Base-by-base conservation (phyloP, 92 coral and sea anemone species). In the Palythoa heliodiscus region DNA sequence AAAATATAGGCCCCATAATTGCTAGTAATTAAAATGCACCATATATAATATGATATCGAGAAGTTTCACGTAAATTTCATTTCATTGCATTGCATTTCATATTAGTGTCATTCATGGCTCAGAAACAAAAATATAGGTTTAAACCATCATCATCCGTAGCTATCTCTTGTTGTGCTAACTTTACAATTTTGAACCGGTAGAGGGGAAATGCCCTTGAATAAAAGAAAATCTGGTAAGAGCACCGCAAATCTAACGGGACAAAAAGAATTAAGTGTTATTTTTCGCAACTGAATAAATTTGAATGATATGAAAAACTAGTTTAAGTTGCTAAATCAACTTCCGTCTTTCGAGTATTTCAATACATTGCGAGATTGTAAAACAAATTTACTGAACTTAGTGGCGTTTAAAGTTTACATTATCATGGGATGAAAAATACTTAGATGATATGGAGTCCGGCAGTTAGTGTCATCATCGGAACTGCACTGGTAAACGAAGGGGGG, bases 281-380 rank as follows among this genome's bases (percentile, higher is more conserved):
- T 60, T 78, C 47, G 83, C 92, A 86, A 79, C 53, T 47, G 84
- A 63, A 76, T 82, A 87, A 90, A 92, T 92, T 94, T 92, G 89
- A 95, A 90, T 90, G 92, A 86, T 88, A 91, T 94, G 93, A 90
- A 91, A 91, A 78, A 89, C 91, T 77, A 92, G 95, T 90, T 89
- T 89, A 89, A 88, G 93, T 92, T 88, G 89, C 93, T 93, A 88
- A 90, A 92, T 94, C 95, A 92, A 94, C 98, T 94, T 94, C 98
- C 95, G 98, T 92, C 91, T 86, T 93, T 94, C 89, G 92, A 94
- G 92, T 84, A 87, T 85, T 87, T 90, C 87, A 93, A 92, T 92
- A 94, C 91, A 92, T 92, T 91, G 76, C 75, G 86, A 84, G 88
- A 89, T 88, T 86, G 63, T 76, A 84, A 83, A 93, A 89, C 92